Evolutionary conservation across 2,797 vertebrate species (phyloP).

Genomic region (Cyprinodon diabolis): DNA sequence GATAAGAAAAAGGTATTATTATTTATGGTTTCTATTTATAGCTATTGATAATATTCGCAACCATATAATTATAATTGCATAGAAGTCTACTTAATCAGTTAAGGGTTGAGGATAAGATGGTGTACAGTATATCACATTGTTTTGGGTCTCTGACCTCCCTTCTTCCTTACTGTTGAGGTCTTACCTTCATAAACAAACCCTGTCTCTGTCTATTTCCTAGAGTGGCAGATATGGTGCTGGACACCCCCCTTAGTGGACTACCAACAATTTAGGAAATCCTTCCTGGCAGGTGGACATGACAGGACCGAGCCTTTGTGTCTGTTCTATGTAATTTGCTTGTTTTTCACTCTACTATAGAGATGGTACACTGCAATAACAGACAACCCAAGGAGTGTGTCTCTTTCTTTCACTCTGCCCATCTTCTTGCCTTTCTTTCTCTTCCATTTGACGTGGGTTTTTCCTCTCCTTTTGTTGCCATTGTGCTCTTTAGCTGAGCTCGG

Average conservation of each 20-base stretch:
- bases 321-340: constrained; percentile 84
- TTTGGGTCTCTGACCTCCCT: not conserved
- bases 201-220: constrained; percentile 21
- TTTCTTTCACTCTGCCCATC: constrained; percentile 46
- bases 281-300: constrained; percentile 84
- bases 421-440: constrained; percentile 38
- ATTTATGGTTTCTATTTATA: too few relatives aligned
- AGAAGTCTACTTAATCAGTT: not conserved
- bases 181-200: constrained; percentile 16
- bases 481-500: constrained; percentile 58
- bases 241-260: constrained; percentile 71
- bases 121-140: not conserved
- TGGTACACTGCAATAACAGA: constrained; percentile 74
- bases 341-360: constrained; percentile 80
- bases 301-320: constrained; percentile 79
- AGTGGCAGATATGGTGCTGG: constrained; percentile 73
- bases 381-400: constrained; percentile 47
- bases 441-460: constrained; percentile 19
- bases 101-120: not conserved
- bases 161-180: not conserved
- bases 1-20: too few relatives aligned
- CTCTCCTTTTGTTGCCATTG: constrained; percentile 70
- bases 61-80: too few relatives aligned
- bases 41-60: too few relatives aligned
- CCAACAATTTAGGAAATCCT: constrained; percentile 85